Evolutionary conservation across 37 sponge, comb jelly and placozoan genomes (phyloP).

Genomic region (Axinella damicornis): DNA sequence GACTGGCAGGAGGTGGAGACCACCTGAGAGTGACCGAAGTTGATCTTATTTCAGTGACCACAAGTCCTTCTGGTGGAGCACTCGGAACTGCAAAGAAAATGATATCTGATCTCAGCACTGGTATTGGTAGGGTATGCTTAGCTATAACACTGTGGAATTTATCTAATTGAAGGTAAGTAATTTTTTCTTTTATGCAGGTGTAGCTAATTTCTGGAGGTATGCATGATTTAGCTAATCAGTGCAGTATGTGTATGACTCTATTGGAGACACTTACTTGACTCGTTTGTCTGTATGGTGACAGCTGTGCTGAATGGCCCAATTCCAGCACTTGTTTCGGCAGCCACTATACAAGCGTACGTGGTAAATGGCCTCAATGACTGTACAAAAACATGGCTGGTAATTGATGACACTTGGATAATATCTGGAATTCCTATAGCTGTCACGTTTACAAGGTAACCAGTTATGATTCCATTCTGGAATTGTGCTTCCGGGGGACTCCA

Average conservation of each 20-base stretch:
- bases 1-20: constrained; percentile 7
- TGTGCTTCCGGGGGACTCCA: neutral
- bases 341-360: constrained; percentile 16
- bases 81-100: constrained; percentile 11
- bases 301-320: constrained; percentile 5
- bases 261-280: constrained; percentile 6
- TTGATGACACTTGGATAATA: neutral
- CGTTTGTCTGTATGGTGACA: neutral
- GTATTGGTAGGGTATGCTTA: no score
- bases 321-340: constrained; percentile 8
- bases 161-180: no score
- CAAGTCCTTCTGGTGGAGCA: constrained; percentile 19
- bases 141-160: no score
- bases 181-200: no score
- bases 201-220: no score
- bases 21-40: constrained; percentile 9
- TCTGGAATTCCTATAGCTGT: constrained; percentile 2
- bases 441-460: constrained; percentile 5
- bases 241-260: no score
- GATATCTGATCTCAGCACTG: no score
- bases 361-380: constrained; percentile 17
- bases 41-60: neutral
- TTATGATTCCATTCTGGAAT: neutral
- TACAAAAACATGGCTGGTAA: neutral
- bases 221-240: no score